These are phyloP conservation scores for Aphidius ervi DNA, from an alignment of 1,140 invertebrate species.

Conservation along the genomic window DNA sequence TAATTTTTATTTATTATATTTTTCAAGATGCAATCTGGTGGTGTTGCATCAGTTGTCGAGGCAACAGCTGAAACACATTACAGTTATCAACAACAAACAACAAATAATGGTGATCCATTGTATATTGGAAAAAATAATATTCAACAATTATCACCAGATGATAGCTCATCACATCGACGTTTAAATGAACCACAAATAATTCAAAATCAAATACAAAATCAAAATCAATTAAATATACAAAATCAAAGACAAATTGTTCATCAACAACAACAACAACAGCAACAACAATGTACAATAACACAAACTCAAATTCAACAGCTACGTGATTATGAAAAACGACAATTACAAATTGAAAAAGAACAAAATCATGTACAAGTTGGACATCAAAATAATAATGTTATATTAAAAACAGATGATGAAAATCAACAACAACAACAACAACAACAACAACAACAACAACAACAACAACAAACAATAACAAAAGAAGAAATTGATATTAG, in stretches of 20 bases:
- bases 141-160: conserved; percentile 40
- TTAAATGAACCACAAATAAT: conserved; percentile 42
- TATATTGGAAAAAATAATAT: too few relatives aligned
- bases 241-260: conserved; percentile 18
- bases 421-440: conserved; percentile 41
- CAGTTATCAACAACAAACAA: conserved; percentile 49
- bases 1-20: conserved; percentile 9
- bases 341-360: conserved; percentile 43
- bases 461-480: too few relatives aligned
- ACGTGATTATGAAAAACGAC: conserved; percentile 46
- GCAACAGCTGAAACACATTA: conserved; percentile 46
- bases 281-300: conserved; percentile 42
- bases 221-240: conserved; percentile 49
- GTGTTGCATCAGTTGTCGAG: conserved; percentile 47
- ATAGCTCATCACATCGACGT: conserved; percentile 42
- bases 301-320: conserved; percentile 44
- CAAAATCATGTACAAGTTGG: conserved; percentile 34
- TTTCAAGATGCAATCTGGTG: conserved; percentile 48
- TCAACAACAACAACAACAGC: conserved; percentile 35
- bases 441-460: conserved; percentile 29
- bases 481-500: too few relatives aligned
- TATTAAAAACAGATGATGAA: conserved; percentile 42
- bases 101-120: conserved; percentile 9
- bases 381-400: conserved; percentile 46
- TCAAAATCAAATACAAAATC: conserved; percentile 47